phyloP scores from a whole-genome alignment of 2,888 invertebrate species.

The Cryptocephalus primarius region DNA sequence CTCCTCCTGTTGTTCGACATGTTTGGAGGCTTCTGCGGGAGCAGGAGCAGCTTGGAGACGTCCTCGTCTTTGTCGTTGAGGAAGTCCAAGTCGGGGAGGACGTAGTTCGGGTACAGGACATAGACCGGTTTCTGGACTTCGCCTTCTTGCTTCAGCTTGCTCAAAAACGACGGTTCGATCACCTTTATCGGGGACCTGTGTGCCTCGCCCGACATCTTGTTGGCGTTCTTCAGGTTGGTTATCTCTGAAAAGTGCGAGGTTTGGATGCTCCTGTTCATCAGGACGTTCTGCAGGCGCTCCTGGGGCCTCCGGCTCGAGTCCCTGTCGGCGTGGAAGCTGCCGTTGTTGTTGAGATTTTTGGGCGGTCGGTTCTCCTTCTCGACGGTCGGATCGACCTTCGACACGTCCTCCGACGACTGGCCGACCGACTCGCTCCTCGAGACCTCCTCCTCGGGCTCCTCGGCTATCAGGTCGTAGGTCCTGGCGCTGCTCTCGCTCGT shows the following conservation, averaged over 20 bases:
- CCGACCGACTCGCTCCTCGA: conserved; percentile 42
- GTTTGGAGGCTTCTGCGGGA: conserved; percentile 48
- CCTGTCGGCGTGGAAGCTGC: conserved; percentile 23
- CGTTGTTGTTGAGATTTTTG: conserved; percentile 40
- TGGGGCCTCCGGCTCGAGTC: conserved; percentile 10
- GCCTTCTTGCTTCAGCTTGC: conserved; percentile 46
- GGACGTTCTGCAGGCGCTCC: conserved; percentile 29
- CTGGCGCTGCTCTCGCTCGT: conserved; percentile 31
- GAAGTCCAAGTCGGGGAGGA: conserved; percentile 80
- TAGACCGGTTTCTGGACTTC: conserved; percentile 65
- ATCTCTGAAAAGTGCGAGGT: conserved; percentile 46
- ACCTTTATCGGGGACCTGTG: conserved; percentile 45
- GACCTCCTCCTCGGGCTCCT: conserved; percentile 43
- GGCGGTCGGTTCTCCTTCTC: conserved; percentile 12
- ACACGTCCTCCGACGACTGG: conserved; percentile 36
- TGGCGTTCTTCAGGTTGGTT: conserved; percentile 25
- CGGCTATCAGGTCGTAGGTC: conserved; percentile 43
- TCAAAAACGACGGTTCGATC: conserved; percentile 59
- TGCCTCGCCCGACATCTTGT: conserved; percentile 19
- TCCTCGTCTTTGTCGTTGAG: conserved; percentile 40
- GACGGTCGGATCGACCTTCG: conserved; percentile 33
- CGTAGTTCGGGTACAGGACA: conserved; percentile 84
- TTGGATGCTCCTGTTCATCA: conserved; percentile 65
- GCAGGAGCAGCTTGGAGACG: conserved; percentile 57
- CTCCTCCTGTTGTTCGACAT: conserved; percentile 41